Evolutionary conservation across 2,113 vertebrate genomes (phyloP), one percentile per base, ranked within the genome.

Genomic region (Australoheros scitulus): DNA sequence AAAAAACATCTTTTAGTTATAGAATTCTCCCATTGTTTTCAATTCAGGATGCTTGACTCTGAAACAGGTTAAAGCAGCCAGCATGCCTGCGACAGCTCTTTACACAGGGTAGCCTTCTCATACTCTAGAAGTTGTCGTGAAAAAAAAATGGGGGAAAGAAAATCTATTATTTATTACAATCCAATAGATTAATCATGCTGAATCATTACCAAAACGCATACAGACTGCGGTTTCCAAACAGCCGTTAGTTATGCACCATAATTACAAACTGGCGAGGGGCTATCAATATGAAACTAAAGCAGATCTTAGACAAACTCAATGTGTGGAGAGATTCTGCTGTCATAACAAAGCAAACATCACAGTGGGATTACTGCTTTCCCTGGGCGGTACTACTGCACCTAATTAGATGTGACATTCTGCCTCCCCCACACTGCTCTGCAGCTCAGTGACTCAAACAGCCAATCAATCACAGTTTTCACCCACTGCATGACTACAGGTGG

Each of bases 351-450:
- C 88, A 90, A 89, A 89, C 89, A 85, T 83, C 87, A 81, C 87
- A 84, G 87, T 77, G 82, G 85, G 90, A 89, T 92, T 85, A 89
- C 81, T 80, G 41, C 77, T 79, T 83, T 85, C 87, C 86, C 82
- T 78, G 70, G 86, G 86, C 82, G 29, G 57, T 32, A 36, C 76
- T 70, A 76, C 79, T 80, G 68, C 79, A 85, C 7, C 7, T 93
- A 92, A 94, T 92, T 86, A 92, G 85, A 92, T 88, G 82, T 91
- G 92, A 93, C 92, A 93, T 87, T 83, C 77, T 89, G 86, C 85
- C 88, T 91, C 91, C 77, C 61, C 58, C 84, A 79, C 22, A 17
- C 82, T 55, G 77, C 26, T 83, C 87, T 76, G 77, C 78, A 78
- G 86, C 87, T 60, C 75, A 84, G 78, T 76, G 83, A 92, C 87